These are phyloP conservation scores for Acrobasis consociella DNA, from an alignment of 2,888 invertebrate species.

Conservation along the genomic window DNA sequence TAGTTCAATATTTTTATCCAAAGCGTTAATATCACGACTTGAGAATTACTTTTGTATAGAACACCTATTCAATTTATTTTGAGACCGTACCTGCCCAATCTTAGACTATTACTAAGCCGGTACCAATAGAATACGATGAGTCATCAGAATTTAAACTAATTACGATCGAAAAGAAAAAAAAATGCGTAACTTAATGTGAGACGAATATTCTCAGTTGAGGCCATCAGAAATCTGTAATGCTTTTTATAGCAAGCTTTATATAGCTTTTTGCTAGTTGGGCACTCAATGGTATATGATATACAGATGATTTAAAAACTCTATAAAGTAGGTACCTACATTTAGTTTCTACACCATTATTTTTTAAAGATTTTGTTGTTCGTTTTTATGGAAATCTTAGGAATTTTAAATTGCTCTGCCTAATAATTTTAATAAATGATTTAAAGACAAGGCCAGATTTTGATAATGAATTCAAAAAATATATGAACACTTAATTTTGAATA, in stretches of 20 bases:
- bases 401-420: not conserved
- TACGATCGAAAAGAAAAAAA: slow-evolving; percentile 68
- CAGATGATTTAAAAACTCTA: not conserved
- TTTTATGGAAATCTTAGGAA: not conserved
- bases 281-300: slow-evolving; percentile 28
- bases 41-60: not conserved
- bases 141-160: slow-evolving; percentile 81
- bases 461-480: no score
- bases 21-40: no score
- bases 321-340: no score
- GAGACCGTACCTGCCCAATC: slow-evolving; percentile 48
- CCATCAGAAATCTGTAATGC: slow-evolving; percentile 56
- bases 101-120: slow-evolving; percentile 51
- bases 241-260: slow-evolving; percentile 37
- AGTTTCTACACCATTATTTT: no score
- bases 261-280: slow-evolving; percentile 33
- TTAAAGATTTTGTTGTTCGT: no score
- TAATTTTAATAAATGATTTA: no score
- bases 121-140: slow-evolving; percentile 76
- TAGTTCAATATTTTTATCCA: no score
- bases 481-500: no score
- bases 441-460: no score
- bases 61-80: slow-evolving; percentile 35
- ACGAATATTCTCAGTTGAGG: slow-evolving; percentile 58
- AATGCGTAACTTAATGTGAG: slow-evolving; percentile 61